Conservation (phyloP, 2,888 invertebrate genomes). For the Epistrophe eligans region DNA sequence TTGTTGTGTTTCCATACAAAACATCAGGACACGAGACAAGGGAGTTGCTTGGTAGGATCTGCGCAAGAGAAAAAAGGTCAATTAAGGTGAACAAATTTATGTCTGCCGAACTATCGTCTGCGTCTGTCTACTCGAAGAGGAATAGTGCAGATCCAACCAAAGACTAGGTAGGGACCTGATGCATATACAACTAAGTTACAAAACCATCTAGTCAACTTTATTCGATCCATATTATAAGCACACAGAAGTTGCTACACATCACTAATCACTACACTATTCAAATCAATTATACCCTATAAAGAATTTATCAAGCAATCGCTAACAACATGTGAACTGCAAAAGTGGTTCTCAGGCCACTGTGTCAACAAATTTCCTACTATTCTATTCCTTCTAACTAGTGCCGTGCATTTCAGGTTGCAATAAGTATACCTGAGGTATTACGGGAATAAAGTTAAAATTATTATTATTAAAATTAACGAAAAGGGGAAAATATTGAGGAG, state of each 20-base stretch:
- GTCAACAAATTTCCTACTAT: no score
- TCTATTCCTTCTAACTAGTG: no score
- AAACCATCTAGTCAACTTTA: conserved; percentile 13
- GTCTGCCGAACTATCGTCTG: conserved; percentile 62
- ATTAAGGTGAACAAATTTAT: conserved; percentile 75
- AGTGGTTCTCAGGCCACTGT: no score
- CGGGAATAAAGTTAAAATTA: no score
- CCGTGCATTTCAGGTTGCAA: no score
- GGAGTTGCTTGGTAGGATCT: conserved; percentile 44
- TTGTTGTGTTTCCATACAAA: conserved; percentile 59
- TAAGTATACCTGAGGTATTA: no score
- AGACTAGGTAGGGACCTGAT: conserved; percentile 29
- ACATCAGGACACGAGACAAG: conserved; percentile 64
- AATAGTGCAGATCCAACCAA: conserved; percentile 2
- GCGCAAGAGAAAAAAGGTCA: conserved; percentile 66
- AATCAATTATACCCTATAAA: background rate
- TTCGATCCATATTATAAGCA: background rate
- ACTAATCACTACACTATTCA: no score
- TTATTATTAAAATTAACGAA: no score
- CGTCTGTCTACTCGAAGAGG: conserved; percentile 19
- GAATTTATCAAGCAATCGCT: no score
- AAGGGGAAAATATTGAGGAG: no score
- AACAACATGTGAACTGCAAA: no score
- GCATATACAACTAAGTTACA: conserved; percentile 26
- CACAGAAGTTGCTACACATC: background rate